Percentiles rank a stretch among this genome's conserved stretches.
phyloP scores from a whole-genome alignment of 2,113 vertebrate species.

The Circaetus cinerascens region DNA sequence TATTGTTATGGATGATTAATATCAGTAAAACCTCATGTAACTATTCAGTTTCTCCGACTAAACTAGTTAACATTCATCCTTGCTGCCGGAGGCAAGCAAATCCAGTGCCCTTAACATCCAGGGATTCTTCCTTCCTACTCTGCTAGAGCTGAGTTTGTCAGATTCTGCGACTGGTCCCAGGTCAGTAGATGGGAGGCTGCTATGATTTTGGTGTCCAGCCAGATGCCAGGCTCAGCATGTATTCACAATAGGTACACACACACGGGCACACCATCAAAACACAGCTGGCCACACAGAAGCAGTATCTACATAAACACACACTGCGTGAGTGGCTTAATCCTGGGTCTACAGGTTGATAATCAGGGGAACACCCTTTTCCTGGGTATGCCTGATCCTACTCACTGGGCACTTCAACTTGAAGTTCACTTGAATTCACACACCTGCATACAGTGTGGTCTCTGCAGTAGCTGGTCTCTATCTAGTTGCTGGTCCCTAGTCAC shows the following conservation, averaged over 20 bases:
- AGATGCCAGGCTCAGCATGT: not conserved
- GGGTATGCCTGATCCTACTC: not conserved
- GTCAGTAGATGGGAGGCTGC: not conserved
- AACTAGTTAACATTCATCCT: not conserved
- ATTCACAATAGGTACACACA: not conserved
- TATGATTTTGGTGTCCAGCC: not conserved
- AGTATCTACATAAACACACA: rapidly evolving
- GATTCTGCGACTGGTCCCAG: not conserved
- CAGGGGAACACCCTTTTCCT: not conserved
- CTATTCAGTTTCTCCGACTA: not conserved
- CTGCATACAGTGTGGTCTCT: not conserved
- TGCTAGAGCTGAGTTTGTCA: not conserved
- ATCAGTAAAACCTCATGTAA: not conserved
- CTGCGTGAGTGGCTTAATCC: not conserved
- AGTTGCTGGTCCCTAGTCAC: not conserved
- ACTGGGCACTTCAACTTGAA: not conserved
- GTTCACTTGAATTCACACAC: not conserved
- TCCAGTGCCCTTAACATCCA: not conserved
- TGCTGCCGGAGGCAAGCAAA: not conserved
- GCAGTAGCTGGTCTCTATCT: not conserved
- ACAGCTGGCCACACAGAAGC: not conserved
- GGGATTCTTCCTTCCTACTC: not conserved
- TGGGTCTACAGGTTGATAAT: not conserved
- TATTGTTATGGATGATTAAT: not conserved
- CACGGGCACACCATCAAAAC: not conserved